Base-by-base conservation (phyloP, 2,888 invertebrate genomes). In the Lottia gigantea region DNA sequence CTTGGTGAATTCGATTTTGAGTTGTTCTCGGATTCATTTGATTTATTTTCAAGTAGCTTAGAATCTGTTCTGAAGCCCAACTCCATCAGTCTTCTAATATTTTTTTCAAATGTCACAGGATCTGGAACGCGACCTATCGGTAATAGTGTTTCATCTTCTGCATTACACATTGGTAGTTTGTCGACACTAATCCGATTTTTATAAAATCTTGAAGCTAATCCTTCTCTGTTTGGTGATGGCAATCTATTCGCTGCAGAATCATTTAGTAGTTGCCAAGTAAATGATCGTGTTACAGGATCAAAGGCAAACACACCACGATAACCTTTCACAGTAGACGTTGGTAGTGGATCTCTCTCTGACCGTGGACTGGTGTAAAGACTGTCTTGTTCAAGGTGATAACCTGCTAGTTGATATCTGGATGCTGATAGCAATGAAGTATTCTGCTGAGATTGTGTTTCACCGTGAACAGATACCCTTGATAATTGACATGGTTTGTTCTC, bases 221-320 rank as follows among this genome's bases (percentile, higher is more conserved):
- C 1, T 12, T 14, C 15, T 12, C 26, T n/a, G 6, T 0, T 40
- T 26, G 23, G 55, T 8, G 23, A 15, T 26, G 11, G 16, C 15
- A 62, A n/a, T 8, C 40, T 62, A 25, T 16, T n/a, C 11, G 46
- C n/a, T n/a, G 45, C 40, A 19, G 62, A 26, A 25, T 46, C 62
- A 15, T 61, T 46, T 19, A 68, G 23, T 31, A 68, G 16, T 46
- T 68, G 62, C 67, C 67, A 68, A 23, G 25, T 40, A 45, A 68
- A 68, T 12, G 40, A n/a, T 25, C 62, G 62, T 12, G 47, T 40
- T 2, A 25, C 25, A 15, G 62, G 62, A 46, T 68, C 67, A 12
- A 68, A 68, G 16, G 67, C 62, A 25, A 68, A 62, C 6, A 62
- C 62, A 40, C 67, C 67, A 16, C 67, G 61, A 25, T 45, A 68